Evolutionary conservation across 2,888 invertebrate species (phyloP).

Genomic region (Acronicta alni): DNA sequence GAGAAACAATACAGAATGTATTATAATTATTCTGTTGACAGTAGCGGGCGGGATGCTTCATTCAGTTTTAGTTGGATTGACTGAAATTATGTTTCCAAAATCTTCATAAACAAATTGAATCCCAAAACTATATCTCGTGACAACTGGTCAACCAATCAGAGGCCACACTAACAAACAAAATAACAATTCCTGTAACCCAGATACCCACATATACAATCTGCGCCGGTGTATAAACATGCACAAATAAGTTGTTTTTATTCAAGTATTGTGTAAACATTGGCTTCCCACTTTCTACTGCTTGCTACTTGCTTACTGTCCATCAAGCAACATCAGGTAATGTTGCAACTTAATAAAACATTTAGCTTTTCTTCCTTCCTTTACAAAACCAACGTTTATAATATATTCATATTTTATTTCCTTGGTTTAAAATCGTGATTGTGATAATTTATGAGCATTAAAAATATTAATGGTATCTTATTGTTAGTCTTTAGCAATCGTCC

Average conservation of each 20-base stretch:
- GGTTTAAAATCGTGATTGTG: neutral
- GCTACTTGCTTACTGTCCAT: conserved; percentile 46
- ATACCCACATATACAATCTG: conserved; percentile 42
- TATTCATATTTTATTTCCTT: conserved; percentile 1
- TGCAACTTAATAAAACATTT: conserved; percentile 44
- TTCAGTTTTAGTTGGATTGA: too few species aligned
- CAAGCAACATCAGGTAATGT: conserved; percentile 42
- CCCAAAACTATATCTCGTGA: too few species aligned
- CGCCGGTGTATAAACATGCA: conserved; percentile 14
- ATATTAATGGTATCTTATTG: too few species aligned
- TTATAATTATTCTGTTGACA: too few species aligned
- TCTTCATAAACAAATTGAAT: too few species aligned
- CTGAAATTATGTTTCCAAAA: too few species aligned
- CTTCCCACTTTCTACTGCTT: conserved; percentile 65
- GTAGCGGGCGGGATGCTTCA: too few species aligned
- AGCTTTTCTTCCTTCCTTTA: conserved; percentile 39
- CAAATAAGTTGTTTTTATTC: conserved; percentile 56
- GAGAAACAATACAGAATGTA: too few species aligned
- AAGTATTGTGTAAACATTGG: conserved; percentile 56
- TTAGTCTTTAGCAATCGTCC: too few species aligned
- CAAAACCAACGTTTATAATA: conserved; percentile 7
- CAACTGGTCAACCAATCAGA: too few species aligned
- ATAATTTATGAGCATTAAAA: too few species aligned
- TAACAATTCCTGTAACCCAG: conserved; percentile 32
- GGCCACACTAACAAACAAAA: neutral